A percentile compares a stretch with the other conserved stretches of the same genome.
phyloP scores from a whole-genome alignment of 2,888 invertebrate genomes.

The Drosophila imparisetae region DNA sequence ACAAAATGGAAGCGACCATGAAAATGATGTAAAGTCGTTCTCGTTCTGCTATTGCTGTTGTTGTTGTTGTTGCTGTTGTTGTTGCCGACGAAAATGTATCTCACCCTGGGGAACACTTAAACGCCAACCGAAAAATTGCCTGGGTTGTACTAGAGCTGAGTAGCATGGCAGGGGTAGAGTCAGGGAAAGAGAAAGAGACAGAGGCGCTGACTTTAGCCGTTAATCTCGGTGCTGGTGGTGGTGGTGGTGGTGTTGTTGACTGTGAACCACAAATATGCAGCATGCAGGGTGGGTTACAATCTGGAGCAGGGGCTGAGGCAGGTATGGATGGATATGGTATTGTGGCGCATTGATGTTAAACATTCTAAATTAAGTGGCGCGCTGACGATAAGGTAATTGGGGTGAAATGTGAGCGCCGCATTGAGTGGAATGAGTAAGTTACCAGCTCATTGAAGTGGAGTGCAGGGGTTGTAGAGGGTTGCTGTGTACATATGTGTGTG shows the following conservation, averaged over 20 bases:
- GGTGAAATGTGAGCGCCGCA: conserved; percentile 81
- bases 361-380: conserved; percentile 83
- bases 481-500: conserved; percentile 2
- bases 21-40: conserved; percentile 76
- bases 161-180: neutral
- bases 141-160: conserved; percentile 39
- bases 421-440: conserved; percentile 34
- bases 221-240: conserved; percentile 60
- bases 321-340: conserved; percentile 46
- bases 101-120: conserved; percentile 83
- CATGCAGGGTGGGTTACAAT: conserved; percentile 38
- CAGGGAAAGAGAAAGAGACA: conserved; percentile 5
- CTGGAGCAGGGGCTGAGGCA: conserved; percentile 15
- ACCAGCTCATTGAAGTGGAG: conserved; percentile 53
- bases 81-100: conserved; percentile 80
- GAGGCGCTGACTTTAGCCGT: conserved; percentile 74
- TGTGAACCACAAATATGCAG: conserved; percentile 52
- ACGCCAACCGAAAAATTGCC: conserved; percentile 80
- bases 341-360: conserved; percentile 73
- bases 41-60: conserved; percentile 31
- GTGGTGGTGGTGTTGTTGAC: conserved; percentile 38
- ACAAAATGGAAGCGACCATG: conserved; percentile 78
- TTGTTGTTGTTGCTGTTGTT: conserved; percentile 40
- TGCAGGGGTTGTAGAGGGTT: conserved; percentile 5
- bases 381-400: conserved; percentile 84